phyloP scores from a whole-genome alignment of 1,140 invertebrate genomes.

The Papilio dardanus region DNA sequence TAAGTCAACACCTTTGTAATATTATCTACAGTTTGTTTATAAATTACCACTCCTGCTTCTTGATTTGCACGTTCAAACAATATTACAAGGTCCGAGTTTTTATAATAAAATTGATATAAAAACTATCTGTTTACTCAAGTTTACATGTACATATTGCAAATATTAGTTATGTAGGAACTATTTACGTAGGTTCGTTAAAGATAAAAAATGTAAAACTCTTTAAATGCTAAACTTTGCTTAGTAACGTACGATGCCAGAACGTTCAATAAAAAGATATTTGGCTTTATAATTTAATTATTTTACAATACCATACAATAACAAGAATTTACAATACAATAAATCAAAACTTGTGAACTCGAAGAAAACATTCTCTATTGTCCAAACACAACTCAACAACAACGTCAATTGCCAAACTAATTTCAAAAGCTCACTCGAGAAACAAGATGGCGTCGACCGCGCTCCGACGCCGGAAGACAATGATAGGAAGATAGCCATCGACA shows the following conservation, averaged over 20 bases:
- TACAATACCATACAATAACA: no score
- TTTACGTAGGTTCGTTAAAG: no score
- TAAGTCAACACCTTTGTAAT: constrained; percentile 32
- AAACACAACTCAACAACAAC: constrained; percentile 45
- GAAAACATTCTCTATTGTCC: constrained; percentile 14
- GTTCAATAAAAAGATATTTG: no score
- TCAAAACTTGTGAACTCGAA: not conserved
- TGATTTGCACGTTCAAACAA: not conserved
- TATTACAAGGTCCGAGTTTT: not conserved
- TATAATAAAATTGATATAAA: not conserved
- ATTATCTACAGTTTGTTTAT: constrained; percentile 30
- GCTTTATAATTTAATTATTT: no score
- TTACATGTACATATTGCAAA: not conserved
- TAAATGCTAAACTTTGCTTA: no score
- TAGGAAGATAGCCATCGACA: constrained; percentile 57
- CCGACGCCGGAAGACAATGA: constrained; percentile 43
- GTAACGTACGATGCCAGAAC: no score
- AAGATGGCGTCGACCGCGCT: constrained; percentile 50
- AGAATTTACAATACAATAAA: no score
- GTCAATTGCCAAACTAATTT: constrained; percentile 57
- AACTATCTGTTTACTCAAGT: not conserved
- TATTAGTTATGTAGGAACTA: not conserved
- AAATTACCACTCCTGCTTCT: not conserved
- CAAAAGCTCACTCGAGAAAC: constrained; percentile 60
- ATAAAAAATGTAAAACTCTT: no score